A percentile compares a stretch with the other conserved stretches of the same genome.
Evolutionary conservation across 2,113 vertebrate genomes (phyloP).

Genomic region (Agapornis roseicollis): DNA sequence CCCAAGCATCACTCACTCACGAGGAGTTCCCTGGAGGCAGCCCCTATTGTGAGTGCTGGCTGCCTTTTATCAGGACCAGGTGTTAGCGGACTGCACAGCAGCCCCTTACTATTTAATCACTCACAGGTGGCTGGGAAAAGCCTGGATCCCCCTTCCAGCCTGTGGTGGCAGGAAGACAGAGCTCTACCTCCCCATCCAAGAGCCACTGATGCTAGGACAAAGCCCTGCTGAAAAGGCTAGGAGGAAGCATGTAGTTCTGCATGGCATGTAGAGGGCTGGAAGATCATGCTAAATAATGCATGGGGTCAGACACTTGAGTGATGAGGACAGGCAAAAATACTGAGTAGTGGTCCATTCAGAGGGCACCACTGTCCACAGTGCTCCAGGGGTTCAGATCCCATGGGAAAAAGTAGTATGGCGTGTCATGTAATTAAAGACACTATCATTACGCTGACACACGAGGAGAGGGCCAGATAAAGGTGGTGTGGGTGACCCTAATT

Average conservation of each 20-base stretch:
- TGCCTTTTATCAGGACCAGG: neutral
- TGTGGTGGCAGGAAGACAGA: neutral
- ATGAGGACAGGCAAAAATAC: constrained; percentile 48
- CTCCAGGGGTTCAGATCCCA: neutral
- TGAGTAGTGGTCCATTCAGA: constrained; percentile 28
- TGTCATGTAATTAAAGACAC: neutral
- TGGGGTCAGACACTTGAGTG: constrained; percentile 50
- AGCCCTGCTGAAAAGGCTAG: neutral
- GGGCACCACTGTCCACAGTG: accelerated
- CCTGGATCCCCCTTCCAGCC: neutral
- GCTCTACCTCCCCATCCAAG: neutral
- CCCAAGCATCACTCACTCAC: neutral
- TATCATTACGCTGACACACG: accelerated
- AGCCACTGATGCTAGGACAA: neutral
- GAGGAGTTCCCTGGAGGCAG: neutral
- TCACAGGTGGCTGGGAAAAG: neutral
- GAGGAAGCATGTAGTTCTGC: neutral
- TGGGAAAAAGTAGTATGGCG: neutral
- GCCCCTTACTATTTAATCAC: neutral
- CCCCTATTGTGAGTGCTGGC: neutral
- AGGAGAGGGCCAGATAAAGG: neutral
- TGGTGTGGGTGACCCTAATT: neutral
- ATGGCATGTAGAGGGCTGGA: neutral
- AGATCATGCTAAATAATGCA: constrained; percentile 35
- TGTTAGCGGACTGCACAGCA: neutral